Percentiles rank a stretch among this genome's conserved stretches.
These are phyloP conservation scores for Heliconius sara DNA, from an alignment of 2,888 invertebrate species.

Conservation along the genomic window DNA sequence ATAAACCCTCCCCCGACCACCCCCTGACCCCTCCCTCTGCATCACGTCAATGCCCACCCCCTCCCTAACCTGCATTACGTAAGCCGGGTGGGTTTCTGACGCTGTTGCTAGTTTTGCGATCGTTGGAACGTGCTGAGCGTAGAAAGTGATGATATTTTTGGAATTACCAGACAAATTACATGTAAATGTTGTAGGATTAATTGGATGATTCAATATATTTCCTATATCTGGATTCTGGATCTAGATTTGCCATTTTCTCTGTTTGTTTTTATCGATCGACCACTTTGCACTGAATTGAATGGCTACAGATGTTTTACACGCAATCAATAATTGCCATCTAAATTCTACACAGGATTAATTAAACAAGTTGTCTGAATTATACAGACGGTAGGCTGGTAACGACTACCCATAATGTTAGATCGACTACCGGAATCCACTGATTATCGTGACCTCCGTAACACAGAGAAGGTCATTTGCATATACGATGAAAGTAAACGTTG, in stretches of 20 bases:
- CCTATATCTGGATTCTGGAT: not conserved
- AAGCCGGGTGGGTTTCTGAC: slow-evolving; percentile 63
- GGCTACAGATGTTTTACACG: not conserved
- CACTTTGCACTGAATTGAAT: not conserved
- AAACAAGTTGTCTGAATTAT: slow-evolving; percentile 9
- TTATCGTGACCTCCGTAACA: slow-evolving; percentile 3
- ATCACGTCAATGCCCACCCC: slow-evolving; percentile 35
- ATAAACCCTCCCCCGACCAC: slow-evolving; percentile 56
- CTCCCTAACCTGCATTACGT: slow-evolving; percentile 71
- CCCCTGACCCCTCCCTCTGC: slow-evolving; percentile 55
- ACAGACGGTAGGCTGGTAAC: not conserved
- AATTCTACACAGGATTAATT: not conserved
- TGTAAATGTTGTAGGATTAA: not conserved
- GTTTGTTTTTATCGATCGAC: not conserved
- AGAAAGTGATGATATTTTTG: slow-evolving; percentile 25
- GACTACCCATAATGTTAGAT: slow-evolving; percentile 4
- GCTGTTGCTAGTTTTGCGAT: slow-evolving; percentile 39
- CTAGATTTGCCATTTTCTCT: not conserved
- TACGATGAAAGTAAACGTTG: not conserved
- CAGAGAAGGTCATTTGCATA: slow-evolving; percentile 8
- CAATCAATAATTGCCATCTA: not conserved
- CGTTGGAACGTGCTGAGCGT: slow-evolving; percentile 24
- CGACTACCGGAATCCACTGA: slow-evolving; percentile 5
- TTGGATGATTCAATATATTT: not conserved
- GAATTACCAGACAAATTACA: not conserved